Conservation (phyloP, 2,113 vertebrate species). For the Ammodytes marinus region DNA sequence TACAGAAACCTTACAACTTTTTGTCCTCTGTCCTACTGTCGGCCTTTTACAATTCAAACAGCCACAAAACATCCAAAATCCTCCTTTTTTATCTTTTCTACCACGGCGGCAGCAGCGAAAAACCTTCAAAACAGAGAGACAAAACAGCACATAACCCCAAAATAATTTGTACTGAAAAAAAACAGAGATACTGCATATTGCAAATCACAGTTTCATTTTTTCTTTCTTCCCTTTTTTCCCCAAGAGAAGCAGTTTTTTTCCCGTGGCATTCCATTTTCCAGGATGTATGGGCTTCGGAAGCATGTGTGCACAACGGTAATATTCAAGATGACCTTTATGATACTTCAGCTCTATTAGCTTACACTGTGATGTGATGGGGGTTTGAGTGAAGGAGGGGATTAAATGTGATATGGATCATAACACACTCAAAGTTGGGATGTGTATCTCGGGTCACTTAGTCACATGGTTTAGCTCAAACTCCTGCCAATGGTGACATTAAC, state of each 20-base stretch:
- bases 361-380: slow-evolving; percentile 47
- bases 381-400: slow-evolving; percentile 32
- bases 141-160: slow-evolving; percentile 45
- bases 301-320: slow-evolving; percentile 68
- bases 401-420: slow-evolving; percentile 60
- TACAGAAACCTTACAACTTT: slow-evolving; percentile 11
- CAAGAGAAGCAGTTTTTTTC: slow-evolving; percentile 54
- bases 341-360: slow-evolving; percentile 67
- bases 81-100: slow-evolving; percentile 13
- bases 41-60: slow-evolving; percentile 30
- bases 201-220: slow-evolving; percentile 54
- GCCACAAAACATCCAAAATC: slow-evolving; percentile 19
- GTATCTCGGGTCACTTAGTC: slow-evolving; percentile 37
- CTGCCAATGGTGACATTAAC: neutral
- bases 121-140: slow-evolving; percentile 45
- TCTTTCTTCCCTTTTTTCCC: slow-evolving; percentile 17
- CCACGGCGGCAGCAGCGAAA: slow-evolving; percentile 5
- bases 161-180: slow-evolving; percentile 36
- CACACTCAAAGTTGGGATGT: slow-evolving; percentile 32
- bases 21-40: slow-evolving; percentile 21
- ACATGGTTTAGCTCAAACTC: slow-evolving; percentile 40
- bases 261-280: slow-evolving; percentile 50
- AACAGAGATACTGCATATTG: slow-evolving; percentile 47
- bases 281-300: slow-evolving; percentile 40
- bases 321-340: slow-evolving; percentile 68